phyloP scores from a whole-genome alignment of 2,888 invertebrate species.

The Eudasyphora cyanicolor region DNA sequence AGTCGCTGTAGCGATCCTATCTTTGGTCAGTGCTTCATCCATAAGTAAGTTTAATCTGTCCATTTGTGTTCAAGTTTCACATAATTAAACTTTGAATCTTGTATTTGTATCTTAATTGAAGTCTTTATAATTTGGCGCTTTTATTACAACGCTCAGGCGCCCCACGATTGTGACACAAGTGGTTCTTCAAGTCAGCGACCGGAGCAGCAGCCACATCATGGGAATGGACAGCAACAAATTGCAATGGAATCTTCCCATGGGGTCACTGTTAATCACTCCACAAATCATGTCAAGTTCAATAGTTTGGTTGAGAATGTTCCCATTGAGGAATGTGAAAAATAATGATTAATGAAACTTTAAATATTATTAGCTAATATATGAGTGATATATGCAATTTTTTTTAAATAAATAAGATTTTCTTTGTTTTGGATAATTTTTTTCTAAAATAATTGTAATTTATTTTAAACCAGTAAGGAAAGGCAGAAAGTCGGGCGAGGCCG shows the following conservation, averaged over 20 bases:
- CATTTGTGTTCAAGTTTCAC: background rate
- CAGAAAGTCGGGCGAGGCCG: no score
- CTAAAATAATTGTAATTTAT: no score
- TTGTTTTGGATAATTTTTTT: no score
- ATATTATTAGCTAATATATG: no score
- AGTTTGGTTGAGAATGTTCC: constrained; percentile 82
- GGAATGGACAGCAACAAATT: constrained; percentile 21
- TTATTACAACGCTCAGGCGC: constrained; percentile 38
- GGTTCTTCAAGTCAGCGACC: background rate
- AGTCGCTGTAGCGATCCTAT: constrained; percentile 57
- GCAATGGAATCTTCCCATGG: constrained; percentile 47
- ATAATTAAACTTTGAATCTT: constrained; percentile 20
- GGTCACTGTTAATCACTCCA: background rate
- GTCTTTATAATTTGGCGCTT: constrained; percentile 65
- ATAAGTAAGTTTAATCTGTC: constrained; percentile 58
- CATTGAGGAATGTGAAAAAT: constrained; percentile 72
- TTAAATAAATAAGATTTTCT: no score
- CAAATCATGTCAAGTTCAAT: constrained; percentile 82
- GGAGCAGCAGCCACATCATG: constrained; percentile 6
- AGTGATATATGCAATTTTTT: no score
- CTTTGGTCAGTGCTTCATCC: constrained; percentile 52
- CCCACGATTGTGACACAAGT: constrained; percentile 43
- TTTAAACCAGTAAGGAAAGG: no score
- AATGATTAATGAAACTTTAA: background rate
- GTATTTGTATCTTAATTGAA: constrained; percentile 11